Evolutionary conservation across 2,888 invertebrate genomes (phyloP).

Genomic region (Rhagonycha lutea): DNA sequence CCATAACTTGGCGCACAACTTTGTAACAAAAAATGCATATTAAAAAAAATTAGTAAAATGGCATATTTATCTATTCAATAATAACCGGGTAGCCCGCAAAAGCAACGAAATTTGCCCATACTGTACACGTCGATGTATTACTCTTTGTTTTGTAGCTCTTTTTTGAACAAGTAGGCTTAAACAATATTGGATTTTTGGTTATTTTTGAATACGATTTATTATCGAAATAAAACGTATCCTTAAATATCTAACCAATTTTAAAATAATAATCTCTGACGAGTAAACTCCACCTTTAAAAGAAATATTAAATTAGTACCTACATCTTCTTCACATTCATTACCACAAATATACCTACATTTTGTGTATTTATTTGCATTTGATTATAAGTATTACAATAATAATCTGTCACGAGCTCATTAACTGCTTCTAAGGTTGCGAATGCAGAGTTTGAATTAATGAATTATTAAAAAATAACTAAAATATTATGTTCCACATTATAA

Average conservation of each 20-base stretch:
- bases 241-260: constrained; percentile 35
- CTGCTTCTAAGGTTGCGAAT: constrained; percentile 13
- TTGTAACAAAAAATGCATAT: no score
- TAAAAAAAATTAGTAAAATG: no score
- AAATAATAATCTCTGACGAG: constrained; percentile 50
- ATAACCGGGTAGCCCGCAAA: constrained; percentile 1
- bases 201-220: constrained; percentile 20
- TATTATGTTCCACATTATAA: background rate
- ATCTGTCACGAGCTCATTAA: constrained; percentile 12
- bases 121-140: background rate
- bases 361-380: constrained; percentile 51
- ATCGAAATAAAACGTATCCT: constrained; percentile 18
- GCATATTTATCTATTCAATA: background rate
- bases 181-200: constrained; percentile 27
- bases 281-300: constrained; percentile 57
- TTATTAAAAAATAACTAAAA: constrained; percentile 9
- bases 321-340: constrained; percentile 21
- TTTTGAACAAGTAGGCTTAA: constrained; percentile 48
- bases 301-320: constrained; percentile 13
- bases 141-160: constrained; percentile 40
- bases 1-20: background rate
- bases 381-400: constrained; percentile 20
- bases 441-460: constrained; percentile 9
- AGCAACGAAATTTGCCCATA: background rate
- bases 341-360: constrained; percentile 23